phyloP scores from a whole-genome alignment of 2,888 invertebrate species.

The Chromoteleia sp. region DNA sequence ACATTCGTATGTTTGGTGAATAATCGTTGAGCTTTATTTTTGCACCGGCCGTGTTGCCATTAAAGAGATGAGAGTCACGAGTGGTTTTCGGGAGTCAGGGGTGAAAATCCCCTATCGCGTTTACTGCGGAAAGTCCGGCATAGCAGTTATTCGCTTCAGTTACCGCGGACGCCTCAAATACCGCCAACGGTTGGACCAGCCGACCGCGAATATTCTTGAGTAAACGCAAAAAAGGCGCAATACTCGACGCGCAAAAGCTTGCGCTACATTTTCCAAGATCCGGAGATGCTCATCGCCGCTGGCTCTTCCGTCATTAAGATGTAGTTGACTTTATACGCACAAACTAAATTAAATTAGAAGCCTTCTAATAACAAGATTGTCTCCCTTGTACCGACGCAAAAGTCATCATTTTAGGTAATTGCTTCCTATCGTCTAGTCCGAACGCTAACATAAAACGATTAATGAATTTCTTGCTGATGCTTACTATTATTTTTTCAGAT shows the following conservation, averaged over 20 bases:
- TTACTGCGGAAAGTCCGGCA: constrained; percentile 63
- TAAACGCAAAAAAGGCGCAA: constrained; percentile 80
- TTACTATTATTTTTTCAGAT: constrained; percentile 20
- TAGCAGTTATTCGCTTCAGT: constrained; percentile 69
- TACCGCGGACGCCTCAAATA: constrained; percentile 73
- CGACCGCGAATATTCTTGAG: constrained; percentile 84
- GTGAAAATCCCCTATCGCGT: constrained; percentile 65
- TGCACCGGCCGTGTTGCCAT: constrained; percentile 68
- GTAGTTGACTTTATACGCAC: constrained; percentile 74
- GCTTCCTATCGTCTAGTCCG: constrained; percentile 48
- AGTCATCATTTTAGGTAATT: constrained; percentile 55
- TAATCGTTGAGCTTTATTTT: constrained; percentile 70
- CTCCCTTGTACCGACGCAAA: constrained; percentile 27
- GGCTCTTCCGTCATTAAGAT: constrained; percentile 75
- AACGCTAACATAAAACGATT: constrained; percentile 38
- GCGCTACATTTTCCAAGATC: constrained; percentile 60
- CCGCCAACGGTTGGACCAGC: constrained; percentile 73
- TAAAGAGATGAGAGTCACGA: constrained; percentile 74
- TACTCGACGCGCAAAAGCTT: constrained; percentile 36
- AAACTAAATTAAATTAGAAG: constrained; percentile 76
- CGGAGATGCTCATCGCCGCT: constrained; percentile 48
- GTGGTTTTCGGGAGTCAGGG: constrained; percentile 66
- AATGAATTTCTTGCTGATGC: constrained; percentile 34
- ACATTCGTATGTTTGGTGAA: constrained; percentile 65
- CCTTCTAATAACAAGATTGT: constrained; percentile 55